phyloP scores from a whole-genome alignment of 2,113 vertebrate genomes.

The Collichthys lucidus region DNA sequence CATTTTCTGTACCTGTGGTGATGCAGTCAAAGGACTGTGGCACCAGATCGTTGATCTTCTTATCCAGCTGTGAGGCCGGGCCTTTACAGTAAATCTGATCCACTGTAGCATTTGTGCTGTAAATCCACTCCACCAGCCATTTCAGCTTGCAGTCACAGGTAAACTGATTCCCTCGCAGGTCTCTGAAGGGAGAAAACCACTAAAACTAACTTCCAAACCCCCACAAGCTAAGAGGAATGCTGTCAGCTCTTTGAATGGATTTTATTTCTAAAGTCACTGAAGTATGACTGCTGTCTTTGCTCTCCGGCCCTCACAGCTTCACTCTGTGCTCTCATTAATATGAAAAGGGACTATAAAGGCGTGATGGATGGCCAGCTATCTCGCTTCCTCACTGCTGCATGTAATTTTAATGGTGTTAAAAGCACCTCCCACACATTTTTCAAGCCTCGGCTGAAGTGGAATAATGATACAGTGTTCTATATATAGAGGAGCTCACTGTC shows the following conservation, averaged over 20 bases:
- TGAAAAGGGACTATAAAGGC: conserved; percentile 16
- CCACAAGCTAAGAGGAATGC: not conserved
- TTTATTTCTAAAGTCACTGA: conserved; percentile 3
- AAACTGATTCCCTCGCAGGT: conserved; percentile 96
- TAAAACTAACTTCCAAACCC: conserved; percentile 2
- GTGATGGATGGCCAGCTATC: conserved; percentile 48
- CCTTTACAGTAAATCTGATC: conserved; percentile 95
- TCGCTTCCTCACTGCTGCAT: conserved; percentile 40
- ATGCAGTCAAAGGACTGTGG: conserved; percentile 95
- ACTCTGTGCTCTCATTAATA: conserved; percentile 40
- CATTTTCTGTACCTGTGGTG: conserved; percentile 89
- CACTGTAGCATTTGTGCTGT: conserved; percentile 96
- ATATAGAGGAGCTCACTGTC: conserved; percentile 58
- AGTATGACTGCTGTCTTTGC: conserved; percentile 4
- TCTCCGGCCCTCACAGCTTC: conserved; percentile 28
- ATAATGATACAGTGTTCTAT: conserved; percentile 64
- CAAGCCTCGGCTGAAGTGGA: conserved; percentile 56
- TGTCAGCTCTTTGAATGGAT: not conserved
- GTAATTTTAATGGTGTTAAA: conserved; percentile 75
- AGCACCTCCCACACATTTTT: conserved; percentile 73
- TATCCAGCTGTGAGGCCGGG: conserved; percentile 90
- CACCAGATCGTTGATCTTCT: conserved; percentile 92
- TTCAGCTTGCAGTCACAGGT: conserved; percentile 98
- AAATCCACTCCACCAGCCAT: conserved; percentile 97
- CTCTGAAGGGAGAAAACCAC: conserved; percentile 80